Conservation (phyloP, 1,140 invertebrate species). For the Cepaea nemoralis region DNA sequence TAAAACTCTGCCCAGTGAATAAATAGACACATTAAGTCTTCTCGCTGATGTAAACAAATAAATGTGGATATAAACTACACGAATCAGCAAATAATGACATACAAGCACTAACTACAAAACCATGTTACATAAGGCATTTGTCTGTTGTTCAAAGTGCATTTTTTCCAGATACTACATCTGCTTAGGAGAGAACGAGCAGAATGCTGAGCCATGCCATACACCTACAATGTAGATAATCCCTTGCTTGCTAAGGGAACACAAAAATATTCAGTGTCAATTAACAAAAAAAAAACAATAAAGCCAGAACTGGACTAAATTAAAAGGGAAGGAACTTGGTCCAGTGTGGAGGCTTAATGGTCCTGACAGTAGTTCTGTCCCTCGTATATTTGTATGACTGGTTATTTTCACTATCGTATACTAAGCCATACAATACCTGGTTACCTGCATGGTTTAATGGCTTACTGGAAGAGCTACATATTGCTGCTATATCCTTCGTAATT, state of each 20-base stretch:
- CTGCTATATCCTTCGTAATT: too few relatives aligned
- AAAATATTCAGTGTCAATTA: neutral
- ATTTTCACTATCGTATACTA: neutral
- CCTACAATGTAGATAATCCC: neutral
- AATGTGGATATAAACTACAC: too few relatives aligned
- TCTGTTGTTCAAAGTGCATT: neutral
- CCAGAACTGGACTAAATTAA: neutral
- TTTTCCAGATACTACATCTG: neutral
- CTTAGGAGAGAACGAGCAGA: neutral
- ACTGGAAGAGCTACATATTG: too few relatives aligned
- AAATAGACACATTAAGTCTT: too few relatives aligned
- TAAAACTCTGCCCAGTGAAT: too few relatives aligned
- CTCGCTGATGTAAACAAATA: too few relatives aligned
- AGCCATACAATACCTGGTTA: too few relatives aligned
- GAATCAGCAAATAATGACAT: neutral
- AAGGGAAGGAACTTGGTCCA: conserved; percentile 31
- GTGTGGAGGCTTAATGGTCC: conserved; percentile 18
- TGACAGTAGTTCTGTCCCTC: conserved; percentile 27
- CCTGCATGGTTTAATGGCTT: too few relatives aligned
- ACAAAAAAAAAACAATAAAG: conserved; percentile 4
- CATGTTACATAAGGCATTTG: neutral
- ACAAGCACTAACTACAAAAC: neutral
- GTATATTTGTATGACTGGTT: conserved; percentile 27
- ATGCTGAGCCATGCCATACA: neutral
- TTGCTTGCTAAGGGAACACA: neutral